A percentile compares a stretch with the other conserved stretches of the same genome.
Conservation (phyloP, 2,888 invertebrate species). For the Megaustenia siamemsis region DNA sequence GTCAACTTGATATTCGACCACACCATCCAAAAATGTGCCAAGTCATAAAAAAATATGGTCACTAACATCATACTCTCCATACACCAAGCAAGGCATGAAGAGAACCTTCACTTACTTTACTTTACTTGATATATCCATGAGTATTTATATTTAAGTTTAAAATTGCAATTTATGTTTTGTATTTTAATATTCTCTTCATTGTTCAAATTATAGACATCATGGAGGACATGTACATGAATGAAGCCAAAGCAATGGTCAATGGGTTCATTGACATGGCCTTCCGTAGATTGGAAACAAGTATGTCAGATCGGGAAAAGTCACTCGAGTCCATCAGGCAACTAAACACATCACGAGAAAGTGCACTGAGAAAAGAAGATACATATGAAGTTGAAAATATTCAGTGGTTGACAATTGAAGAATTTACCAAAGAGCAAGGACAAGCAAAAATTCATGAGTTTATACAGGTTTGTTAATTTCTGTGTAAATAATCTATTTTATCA, state of each 20-base stretch:
- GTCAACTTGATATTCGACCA: too few relatives aligned
- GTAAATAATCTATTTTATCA: not conserved
- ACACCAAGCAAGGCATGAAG: too few relatives aligned
- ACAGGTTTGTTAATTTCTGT: constrained; percentile 64
- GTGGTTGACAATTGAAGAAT: constrained; percentile 78
- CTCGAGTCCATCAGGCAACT: constrained; percentile 70
- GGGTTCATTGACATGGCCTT: constrained; percentile 75
- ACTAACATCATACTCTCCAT: too few relatives aligned
- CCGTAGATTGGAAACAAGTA: constrained; percentile 71
- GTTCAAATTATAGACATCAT: too few relatives aligned
- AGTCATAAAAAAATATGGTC: too few relatives aligned
- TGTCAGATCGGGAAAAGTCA: constrained; percentile 72
- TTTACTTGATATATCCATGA: too few relatives aligned
- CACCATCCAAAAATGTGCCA: too few relatives aligned
- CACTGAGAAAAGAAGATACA: constrained; percentile 69
- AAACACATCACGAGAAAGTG: constrained; percentile 65
- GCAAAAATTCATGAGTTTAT: constrained; percentile 78
- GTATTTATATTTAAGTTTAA: too few relatives aligned
- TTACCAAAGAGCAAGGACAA: constrained; percentile 72
- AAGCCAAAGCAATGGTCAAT: constrained; percentile 71
- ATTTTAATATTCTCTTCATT: too few relatives aligned
- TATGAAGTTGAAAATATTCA: constrained; percentile 76
- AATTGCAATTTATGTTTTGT: too few relatives aligned
- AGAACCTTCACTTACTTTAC: too few relatives aligned
- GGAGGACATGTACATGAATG: constrained; percentile 54